Evolutionary conservation across 2,797 vertebrate species (phyloP).

Genomic region (Hypotaenidia philippensis): DNA sequence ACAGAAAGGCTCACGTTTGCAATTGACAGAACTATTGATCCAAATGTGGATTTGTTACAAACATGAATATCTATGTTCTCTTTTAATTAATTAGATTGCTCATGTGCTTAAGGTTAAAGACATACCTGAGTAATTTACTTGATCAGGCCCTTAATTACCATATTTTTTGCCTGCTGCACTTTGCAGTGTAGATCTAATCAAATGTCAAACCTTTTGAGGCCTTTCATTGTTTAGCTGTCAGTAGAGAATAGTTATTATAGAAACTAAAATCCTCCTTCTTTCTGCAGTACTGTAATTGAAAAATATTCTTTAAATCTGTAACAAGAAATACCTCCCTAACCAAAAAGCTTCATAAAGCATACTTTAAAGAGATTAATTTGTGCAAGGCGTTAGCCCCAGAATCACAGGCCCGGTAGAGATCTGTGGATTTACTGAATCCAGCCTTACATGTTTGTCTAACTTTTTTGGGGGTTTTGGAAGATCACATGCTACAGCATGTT

Average conservation of each 20-base stretch:
- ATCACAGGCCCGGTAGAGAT: background rate
- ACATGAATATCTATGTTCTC: background rate
- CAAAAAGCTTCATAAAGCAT: background rate
- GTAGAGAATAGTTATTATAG: slow-evolving; percentile 63
- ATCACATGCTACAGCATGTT: background rate
- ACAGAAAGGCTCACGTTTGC: background rate
- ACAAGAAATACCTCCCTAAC: slow-evolving; percentile 13
- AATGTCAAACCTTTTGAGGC: slow-evolving; percentile 72
- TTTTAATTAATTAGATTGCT: slow-evolving; percentile 37
- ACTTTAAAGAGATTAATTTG: background rate
- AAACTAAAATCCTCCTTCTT: slow-evolving; percentile 68
- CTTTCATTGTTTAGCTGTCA: slow-evolving; percentile 72
- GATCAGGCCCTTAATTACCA: slow-evolving; percentile 59
- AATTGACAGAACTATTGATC: slow-evolving; percentile 18
- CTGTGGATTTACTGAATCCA: background rate
- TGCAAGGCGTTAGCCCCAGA: background rate
- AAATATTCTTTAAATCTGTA: slow-evolving; percentile 51
- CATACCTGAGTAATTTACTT: slow-evolving; percentile 24
- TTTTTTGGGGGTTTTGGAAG: background rate
- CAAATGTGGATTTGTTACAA: background rate
- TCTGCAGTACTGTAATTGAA: slow-evolving; percentile 63
- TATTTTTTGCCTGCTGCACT: slow-evolving; percentile 57
- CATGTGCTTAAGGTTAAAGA: slow-evolving; percentile 39
- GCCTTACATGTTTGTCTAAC: background rate
- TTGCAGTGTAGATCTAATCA: slow-evolving; percentile 60